Base-by-base conservation (phyloP, 64 coral and sea anemone genomes). In the Pocillopora damicornis region DNA sequence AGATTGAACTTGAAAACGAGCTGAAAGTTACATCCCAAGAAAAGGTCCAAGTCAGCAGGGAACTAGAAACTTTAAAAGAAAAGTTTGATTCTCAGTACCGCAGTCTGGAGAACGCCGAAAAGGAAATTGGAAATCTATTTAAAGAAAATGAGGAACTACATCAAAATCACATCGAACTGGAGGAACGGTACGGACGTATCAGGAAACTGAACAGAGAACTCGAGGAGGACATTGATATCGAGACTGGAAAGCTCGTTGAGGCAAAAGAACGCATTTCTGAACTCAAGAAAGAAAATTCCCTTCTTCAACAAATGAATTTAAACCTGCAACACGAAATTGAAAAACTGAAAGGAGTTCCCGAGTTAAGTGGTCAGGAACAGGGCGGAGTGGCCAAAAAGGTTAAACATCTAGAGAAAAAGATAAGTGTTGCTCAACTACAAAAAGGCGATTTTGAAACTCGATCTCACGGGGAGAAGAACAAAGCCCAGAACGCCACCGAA, bases 131-230 rank as follows among this genome's bases (percentile, higher is more conserved):
- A 73, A 45, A 85, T 9, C 22, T 85, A 20, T 56, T 12, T 58
- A 85, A 71, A 58, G 81, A 85, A 69, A 85, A 85, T 42, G 81
- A 85, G 15, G 81, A 85, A 73, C 36, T 85, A 12, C 63, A 85
- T 58, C 81, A 85, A 15, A 85, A 85, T 45, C 58, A 72, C 38
- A n/a, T 85, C 9, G 65, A 85, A 13, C 1, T 85, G 20, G 81
- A 85, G 57, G 81, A 85, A 23, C 51, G 64, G 51, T 85, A 72
- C n/a, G 65, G 64, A 1, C 81, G 81, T 16, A 85, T 85, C 42
- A 63, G 81, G 11, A 85, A 73, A 51, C 65, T 85, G 4, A 85
- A 85, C 38, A 85, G 81, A 20, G 81, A 85, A 30, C 37, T 85
- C 17, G 81, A 85, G 30, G 81, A 85, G 12, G 81, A 85, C 37